Evolutionary conservation across 2,888 invertebrate species (phyloP).

Genomic region (Melieria omissa): DNA sequence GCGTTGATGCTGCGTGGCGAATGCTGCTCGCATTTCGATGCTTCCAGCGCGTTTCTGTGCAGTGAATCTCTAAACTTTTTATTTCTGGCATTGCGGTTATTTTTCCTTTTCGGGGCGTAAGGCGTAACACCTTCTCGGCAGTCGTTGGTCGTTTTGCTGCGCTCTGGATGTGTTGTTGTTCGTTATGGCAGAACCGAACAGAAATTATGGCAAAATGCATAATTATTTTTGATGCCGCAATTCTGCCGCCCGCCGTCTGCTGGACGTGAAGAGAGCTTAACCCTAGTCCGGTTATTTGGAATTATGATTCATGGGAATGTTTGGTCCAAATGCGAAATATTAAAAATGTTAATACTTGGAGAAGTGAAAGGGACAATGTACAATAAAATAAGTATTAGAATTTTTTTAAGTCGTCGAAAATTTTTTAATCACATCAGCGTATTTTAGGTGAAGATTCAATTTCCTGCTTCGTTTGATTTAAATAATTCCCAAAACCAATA

Average conservation of each 20-base stretch:
- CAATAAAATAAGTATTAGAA: no score
- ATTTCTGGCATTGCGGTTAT: not conserved
- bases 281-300: not conserved
- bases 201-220: constrained; percentile 61
- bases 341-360: no score
- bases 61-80: constrained; percentile 13
- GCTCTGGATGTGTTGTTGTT: constrained; percentile 5
- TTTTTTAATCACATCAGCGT: no score
- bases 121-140: constrained; percentile 16
- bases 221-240: constrained; percentile 56
- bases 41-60: constrained; percentile 8
- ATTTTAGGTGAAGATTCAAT: no score
- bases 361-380: no score
- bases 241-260: constrained; percentile 7
- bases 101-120: constrained; percentile 25
- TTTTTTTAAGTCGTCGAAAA: no score
- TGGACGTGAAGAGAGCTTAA: not conserved
- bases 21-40: constrained; percentile 24
- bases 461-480: no score
- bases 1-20: constrained; percentile 29
- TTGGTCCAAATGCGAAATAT: no score
- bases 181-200: constrained; percentile 41
- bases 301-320: not conserved
- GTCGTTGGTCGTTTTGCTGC: not conserved
- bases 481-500: no score